Evolutionary conservation across 2,888 invertebrate species (phyloP).

Genomic region (Drosophila borealis): DNA sequence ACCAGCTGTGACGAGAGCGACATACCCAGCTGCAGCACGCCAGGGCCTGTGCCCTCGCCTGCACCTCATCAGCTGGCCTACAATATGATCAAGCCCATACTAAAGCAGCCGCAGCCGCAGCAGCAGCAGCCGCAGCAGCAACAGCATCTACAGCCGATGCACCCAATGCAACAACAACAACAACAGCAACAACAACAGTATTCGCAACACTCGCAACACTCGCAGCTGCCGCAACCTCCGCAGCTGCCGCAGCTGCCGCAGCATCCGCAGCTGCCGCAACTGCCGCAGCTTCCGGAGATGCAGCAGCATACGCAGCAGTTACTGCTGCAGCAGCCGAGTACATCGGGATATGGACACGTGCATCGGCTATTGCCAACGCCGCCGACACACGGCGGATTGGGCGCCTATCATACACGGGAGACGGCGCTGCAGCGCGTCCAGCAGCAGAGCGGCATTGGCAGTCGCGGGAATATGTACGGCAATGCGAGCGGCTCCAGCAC

Average conservation of each 20-base stretch:
- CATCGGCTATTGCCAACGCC: conserved; percentile 77
- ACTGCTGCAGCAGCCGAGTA: background rate
- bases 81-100: conserved; percentile 73
- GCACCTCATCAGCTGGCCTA: conserved; percentile 73
- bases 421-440: conserved; percentile 77
- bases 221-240: background rate
- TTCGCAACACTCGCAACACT: background rate
- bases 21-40: conserved; percentile 69
- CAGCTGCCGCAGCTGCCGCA: background rate
- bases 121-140: conserved; percentile 31
- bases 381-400: conserved; percentile 66
- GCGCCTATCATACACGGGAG: conserved; percentile 76
- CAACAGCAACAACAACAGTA: conserved; percentile 20
- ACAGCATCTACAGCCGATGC: conserved; percentile 21
- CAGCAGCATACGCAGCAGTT: conserved; percentile 1
- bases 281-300: background rate
- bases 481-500: conserved; percentile 20
- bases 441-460: conserved; percentile 76
- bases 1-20: conserved; percentile 83
- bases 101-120: conserved; percentile 72
- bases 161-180: background rate
- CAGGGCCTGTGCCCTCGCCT: conserved; percentile 54
- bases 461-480: conserved; percentile 54
- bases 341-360: conserved; percentile 15
- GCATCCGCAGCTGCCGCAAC: background rate